Conservation (phyloP, 2,888 invertebrate species). For the Aphidius colemani region DNA sequence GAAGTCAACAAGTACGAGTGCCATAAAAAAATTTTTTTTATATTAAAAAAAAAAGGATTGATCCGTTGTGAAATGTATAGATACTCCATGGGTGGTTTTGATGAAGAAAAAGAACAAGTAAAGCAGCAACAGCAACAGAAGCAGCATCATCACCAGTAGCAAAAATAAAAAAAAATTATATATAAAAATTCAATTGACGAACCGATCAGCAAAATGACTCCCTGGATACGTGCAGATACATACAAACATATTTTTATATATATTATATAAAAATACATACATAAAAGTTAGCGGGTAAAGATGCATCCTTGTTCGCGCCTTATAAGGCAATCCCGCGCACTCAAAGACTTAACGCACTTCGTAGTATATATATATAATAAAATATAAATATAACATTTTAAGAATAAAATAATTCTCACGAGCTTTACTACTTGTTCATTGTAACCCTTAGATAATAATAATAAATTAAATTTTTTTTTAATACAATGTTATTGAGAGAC, state of each 20-base stretch:
- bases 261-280: constrained; percentile 32
- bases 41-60: constrained; percentile 11
- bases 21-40: too few species aligned
- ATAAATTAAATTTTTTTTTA: background rate
- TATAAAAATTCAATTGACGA: constrained; percentile 28
- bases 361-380: background rate
- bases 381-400: constrained; percentile 3
- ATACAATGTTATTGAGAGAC: too few species aligned
- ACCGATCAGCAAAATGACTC: constrained; percentile 31
- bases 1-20: constrained; percentile 22
- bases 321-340: constrained; percentile 54
- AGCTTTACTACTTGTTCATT: constrained; percentile 25
- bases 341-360: constrained; percentile 34
- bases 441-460: background rate
- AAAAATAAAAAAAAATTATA: background rate
- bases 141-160: background rate
- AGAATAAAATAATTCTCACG: constrained; percentile 37
- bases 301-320: constrained; percentile 57
- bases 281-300: constrained; percentile 48
- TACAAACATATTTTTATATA: constrained; percentile 22
- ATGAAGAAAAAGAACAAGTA: constrained; percentile 15
- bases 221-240: constrained; percentile 31
- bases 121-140: background rate
- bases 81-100: constrained; percentile 18
- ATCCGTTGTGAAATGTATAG: constrained; percentile 11